These are phyloP conservation scores for Copidosoma aretas DNA, from an alignment of 2,888 invertebrate genomes.

Conservation along the genomic window DNA sequence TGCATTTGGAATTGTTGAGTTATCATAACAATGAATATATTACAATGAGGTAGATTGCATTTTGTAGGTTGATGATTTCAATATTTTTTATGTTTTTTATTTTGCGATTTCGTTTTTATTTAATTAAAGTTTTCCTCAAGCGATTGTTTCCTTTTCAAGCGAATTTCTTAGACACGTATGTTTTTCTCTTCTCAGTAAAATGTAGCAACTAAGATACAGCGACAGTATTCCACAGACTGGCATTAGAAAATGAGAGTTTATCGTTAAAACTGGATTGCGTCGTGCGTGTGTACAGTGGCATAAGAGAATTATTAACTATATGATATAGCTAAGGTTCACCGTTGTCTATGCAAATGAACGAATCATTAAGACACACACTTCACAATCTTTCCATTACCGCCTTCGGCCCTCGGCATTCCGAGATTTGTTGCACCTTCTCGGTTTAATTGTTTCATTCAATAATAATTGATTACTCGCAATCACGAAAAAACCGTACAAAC, in stretches of 20 bases:
- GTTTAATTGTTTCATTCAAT: constrained; percentile 2
- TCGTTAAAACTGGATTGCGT: constrained; percentile 55
- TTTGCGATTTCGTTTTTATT: neutral
- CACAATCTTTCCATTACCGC: constrained; percentile 29
- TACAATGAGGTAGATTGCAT: too few relatives aligned
- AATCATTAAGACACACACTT: constrained; percentile 40
- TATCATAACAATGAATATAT: too few relatives aligned
- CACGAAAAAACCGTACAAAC: constrained; percentile 16
- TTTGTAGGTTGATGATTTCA: neutral
- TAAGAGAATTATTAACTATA: constrained; percentile 32
- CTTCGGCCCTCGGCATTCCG: constrained; percentile 33
- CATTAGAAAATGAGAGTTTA: constrained; percentile 55
- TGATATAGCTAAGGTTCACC: constrained; percentile 47
- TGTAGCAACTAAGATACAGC: constrained; percentile 51
- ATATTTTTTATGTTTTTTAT: constrained; percentile 11
- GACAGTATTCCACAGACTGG: constrained; percentile 60
- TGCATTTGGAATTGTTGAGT: too few relatives aligned
- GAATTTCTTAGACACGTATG: neutral
- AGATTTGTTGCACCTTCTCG: constrained; percentile 5
- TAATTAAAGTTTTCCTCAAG: neutral
- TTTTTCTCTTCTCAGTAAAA: constrained; percentile 19
- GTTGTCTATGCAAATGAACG: constrained; percentile 51
- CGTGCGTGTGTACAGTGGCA: constrained; percentile 60
- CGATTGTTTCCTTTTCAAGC: neutral
- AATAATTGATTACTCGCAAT: constrained; percentile 2